Evolutionary conservation across 1,140 invertebrate species (phyloP), one percentile per base, ranked within the genome.

Genomic region (Halyomorpha halys): DNA sequence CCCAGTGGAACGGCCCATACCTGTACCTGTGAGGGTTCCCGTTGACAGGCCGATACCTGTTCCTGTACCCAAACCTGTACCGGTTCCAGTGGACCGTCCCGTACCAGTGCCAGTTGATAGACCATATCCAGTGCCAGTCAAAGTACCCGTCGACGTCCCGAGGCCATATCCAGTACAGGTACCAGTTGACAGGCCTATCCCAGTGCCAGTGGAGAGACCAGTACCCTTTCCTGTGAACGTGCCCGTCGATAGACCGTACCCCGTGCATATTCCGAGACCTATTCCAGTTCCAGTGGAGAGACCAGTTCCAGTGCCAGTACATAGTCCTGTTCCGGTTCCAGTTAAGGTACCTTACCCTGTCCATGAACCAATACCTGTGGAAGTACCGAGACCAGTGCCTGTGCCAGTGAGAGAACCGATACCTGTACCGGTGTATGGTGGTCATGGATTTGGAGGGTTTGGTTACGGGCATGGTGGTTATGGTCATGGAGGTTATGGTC

Each of bases 151-250:
- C 3, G 54, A 65, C 44, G 64, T 65, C 15, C 64, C 64, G 3
- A 44, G 64, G 21, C 64, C 64, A 14, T 65, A 65, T 23, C 64
- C 64, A 2, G 64, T 65, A 2, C 64, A 65, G 2, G 56, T 65
- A 0, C 64, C 64, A 6, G 64, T 65, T 2, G 54, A 39, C 21
- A 23, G 56, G 13, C 64, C 64, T 25, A 19, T 49, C 27, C 64
- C 64, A 0, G 39, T 60, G 5, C 59, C 30, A 19, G 59, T 65
- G 15, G 54, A 54, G 16, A 59, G 45, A 18, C 64, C 64, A 23
- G 21, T 49, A 11, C 64, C 64, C 3, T 34, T 66, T 11, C 65
- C 45, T 15, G 60, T 66, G 34, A 62, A 62, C 25, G 65, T 66
- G 16, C 65, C 65, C n/a, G 59, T 62, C 25, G 59, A 61, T 30